These are phyloP conservation scores for Threskiornis aethiopicus DNA, from an alignment of 2,797 vertebrate species.

Conservation along the genomic window DNA sequence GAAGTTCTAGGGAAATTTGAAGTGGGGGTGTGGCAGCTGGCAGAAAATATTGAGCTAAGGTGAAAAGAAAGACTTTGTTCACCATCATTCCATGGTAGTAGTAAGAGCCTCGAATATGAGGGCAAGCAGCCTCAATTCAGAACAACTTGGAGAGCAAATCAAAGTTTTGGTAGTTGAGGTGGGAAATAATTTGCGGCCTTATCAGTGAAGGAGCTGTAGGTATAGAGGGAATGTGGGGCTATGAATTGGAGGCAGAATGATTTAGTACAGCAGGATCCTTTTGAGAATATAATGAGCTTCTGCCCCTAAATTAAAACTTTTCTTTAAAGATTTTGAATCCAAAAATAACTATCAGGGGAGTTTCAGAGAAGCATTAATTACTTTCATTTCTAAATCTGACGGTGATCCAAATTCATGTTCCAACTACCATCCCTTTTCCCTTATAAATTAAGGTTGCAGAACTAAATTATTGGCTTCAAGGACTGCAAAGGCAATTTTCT, in stretches of 20 bases:
- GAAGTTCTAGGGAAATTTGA: not conserved
- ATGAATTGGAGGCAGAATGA: conserved; percentile 45
- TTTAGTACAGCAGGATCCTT: conserved; percentile 53
- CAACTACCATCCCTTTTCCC: conserved; percentile 47
- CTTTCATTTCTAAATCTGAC: conserved; percentile 66
- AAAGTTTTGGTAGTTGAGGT: not conserved
- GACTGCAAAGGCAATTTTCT: conserved; percentile 62
- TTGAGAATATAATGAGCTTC: conserved; percentile 66
- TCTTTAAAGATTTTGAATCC: conserved; percentile 67
- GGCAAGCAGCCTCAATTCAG: not conserved
- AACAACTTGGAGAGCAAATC: not conserved
- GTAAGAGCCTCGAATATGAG: not conserved
- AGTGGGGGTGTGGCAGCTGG: not conserved
- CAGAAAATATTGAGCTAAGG: not conserved
- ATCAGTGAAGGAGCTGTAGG: not conserved
- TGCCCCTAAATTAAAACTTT: conserved; percentile 69
- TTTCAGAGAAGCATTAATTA: conserved; percentile 70
- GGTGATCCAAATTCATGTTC: conserved; percentile 66
- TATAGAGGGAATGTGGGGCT: not conserved
- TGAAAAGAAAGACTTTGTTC: not conserved
- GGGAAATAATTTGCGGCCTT: conserved; percentile 12
- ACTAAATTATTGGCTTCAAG: conserved; percentile 62
- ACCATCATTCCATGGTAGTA: not conserved
- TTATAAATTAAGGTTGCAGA: conserved; percentile 67
- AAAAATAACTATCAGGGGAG: conserved; percentile 67